A percentile compares a stretch with the other conserved stretches of the same genome.
phyloP scores from a whole-genome alignment of 2,113 vertebrate genomes.

The Xiphias gladius region DNA sequence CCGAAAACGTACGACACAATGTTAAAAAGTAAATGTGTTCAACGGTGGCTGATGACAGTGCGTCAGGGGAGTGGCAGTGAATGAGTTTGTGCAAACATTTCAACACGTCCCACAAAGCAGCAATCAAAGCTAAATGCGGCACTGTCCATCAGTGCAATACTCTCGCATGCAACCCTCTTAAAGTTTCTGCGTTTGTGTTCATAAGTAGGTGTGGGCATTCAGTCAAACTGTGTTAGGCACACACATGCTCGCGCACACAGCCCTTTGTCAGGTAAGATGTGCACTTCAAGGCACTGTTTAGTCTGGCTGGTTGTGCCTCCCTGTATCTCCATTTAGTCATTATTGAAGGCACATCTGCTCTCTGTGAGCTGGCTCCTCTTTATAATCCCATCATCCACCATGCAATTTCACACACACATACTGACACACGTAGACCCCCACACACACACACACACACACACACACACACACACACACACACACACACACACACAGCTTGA shows the following conservation, averaged over 20 bases:
- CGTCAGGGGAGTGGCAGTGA: no score
- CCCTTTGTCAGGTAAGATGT: conserved; percentile 34
- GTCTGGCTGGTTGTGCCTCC: conserved; percentile 52
- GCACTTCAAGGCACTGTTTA: conserved; percentile 58
- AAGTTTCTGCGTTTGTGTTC: neutral
- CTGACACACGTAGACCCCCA: neutral
- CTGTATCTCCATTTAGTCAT: conserved; percentile 69
- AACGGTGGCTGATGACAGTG: no score
- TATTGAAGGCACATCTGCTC: conserved; percentile 70
- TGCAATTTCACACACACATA: conserved; percentile 1
- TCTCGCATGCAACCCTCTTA: neutral
- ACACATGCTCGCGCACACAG: conserved; percentile 1
- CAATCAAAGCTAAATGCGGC: neutral
- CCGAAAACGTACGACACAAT: neutral
- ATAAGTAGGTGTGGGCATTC: conserved; percentile 29
- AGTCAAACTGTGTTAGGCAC: no score
- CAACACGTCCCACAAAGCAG: neutral
- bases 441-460: conserved; percentile 7
- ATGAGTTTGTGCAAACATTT: no score
- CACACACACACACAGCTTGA: conserved; percentile 9
- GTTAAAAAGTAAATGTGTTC: no score
- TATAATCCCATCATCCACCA: conserved; percentile 43
- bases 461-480: conserved; percentile 19
- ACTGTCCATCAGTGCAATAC: conserved; percentile 4
- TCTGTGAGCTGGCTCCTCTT: conserved; percentile 54